phyloP scores from a whole-genome alignment of 2,797 vertebrate genomes.

The Gallinago solitaria region DNA sequence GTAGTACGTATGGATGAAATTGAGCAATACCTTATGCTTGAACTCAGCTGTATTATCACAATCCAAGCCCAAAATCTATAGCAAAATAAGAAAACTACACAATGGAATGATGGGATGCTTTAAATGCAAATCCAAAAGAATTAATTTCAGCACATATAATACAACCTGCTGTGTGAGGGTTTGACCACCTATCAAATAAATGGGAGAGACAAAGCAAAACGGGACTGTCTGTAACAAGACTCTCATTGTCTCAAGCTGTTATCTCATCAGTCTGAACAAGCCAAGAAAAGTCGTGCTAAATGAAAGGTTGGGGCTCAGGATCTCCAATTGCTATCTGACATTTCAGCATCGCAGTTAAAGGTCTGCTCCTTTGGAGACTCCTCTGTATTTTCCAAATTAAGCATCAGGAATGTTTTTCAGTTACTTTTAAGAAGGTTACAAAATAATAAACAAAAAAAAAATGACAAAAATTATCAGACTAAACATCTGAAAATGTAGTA shows the following conservation, averaged over 20 bases:
- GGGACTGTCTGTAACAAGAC: not conserved
- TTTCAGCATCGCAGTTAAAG: not conserved
- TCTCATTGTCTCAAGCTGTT: not conserved
- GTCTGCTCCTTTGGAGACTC: not conserved
- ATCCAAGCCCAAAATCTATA: not conserved
- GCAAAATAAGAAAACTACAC: not conserved
- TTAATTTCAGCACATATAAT: not conserved
- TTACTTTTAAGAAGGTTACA: not conserved
- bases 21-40: not conserved
- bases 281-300: not conserved
- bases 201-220: not conserved
- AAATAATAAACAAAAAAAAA: not conserved
- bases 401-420: not conserved
- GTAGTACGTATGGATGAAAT: not conserved
- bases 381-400: not conserved
- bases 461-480: not conserved
- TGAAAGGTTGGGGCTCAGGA: not conserved
- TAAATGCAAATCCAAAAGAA: not conserved
- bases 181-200: not conserved
- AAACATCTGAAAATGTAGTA: not conserved
- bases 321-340: not conserved
- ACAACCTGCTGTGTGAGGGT: not conserved
- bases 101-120: not conserved
- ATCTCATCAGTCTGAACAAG: not conserved
- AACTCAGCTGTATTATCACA: not conserved